Conservation (phyloP, 2,113 vertebrate genomes). For the Calidris pugnax region DNA sequence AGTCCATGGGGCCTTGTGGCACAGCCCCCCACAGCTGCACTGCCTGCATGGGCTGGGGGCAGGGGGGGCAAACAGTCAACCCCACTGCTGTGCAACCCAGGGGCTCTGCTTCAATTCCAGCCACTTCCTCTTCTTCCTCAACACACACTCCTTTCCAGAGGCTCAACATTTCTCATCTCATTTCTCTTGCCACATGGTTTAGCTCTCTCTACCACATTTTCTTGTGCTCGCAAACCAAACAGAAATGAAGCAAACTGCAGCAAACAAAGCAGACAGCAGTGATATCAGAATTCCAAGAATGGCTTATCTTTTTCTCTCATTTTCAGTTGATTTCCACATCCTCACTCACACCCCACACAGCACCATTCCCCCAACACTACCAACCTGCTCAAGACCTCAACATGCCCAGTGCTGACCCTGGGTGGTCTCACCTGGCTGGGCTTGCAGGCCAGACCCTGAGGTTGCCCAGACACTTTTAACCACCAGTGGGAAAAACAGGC, state of each 20-base stretch:
- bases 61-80: rapidly evolving
- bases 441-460: background rate
- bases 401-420: background rate
- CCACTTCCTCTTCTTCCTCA: background rate
- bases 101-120: background rate
- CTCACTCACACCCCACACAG: too few species aligned
- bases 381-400: background rate
- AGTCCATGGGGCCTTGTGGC: rapidly evolving
- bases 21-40: background rate
- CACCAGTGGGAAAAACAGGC: background rate
- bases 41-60: background rate
- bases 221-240: background rate
- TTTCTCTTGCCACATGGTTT: background rate
- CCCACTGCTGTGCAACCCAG: rapidly evolving
- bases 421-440: background rate
- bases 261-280: background rate
- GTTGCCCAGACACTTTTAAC: background rate
- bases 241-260: background rate
- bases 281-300: background rate
- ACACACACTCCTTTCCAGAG: rapidly evolving
- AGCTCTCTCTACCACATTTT: background rate
- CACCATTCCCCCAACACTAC: background rate
- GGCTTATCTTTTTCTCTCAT: background rate
- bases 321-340: background rate
- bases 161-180: background rate